Percentiles rank a stretch among this genome's conserved stretches.
phyloP scores from a whole-genome alignment of 2,888 invertebrate genomes.

The Bugulina stolonifera region DNA sequence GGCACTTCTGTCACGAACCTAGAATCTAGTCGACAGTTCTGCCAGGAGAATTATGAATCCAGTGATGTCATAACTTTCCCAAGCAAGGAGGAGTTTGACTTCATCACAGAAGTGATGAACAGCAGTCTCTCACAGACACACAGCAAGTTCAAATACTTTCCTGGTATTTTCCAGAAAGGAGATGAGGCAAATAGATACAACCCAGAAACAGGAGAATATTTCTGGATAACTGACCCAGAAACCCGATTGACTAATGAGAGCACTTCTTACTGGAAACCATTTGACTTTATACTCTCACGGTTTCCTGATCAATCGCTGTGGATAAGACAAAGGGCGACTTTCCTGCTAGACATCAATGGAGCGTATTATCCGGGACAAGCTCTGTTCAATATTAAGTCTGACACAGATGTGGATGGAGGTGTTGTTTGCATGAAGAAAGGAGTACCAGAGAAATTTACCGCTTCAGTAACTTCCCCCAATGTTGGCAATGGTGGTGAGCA shows the following conservation, averaged over 20 bases:
- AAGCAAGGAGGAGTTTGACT: not conserved
- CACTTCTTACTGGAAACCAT: not conserved
- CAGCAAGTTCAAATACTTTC: not conserved
- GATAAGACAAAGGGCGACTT: not conserved
- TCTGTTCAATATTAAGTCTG: not conserved
- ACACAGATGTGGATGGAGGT: not conserved
- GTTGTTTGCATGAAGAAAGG: constrained; percentile 11
- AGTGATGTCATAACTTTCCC: constrained; percentile 5
- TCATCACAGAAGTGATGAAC: not conserved
- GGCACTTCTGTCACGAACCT: constrained; percentile 3
- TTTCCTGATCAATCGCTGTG: not conserved
- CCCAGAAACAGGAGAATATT: constrained; percentile 1
- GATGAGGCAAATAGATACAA: not conserved
- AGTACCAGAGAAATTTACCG: not conserved
- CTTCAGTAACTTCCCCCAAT: not conserved
- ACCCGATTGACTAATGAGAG: not conserved
- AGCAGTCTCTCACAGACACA: not conserved
- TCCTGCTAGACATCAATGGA: not conserved
- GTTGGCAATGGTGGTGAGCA: not conserved
- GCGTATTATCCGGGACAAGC: not conserved
- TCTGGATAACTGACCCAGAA: not conserved
- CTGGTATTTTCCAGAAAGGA: constrained; percentile 1
- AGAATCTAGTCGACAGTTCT: constrained; percentile 4
- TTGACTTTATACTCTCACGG: not conserved
- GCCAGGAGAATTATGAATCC: not conserved